These are phyloP conservation scores for Pseudomugil tenellus DNA, from an alignment of 2,797 vertebrate genomes.

Conservation along the genomic window DNA sequence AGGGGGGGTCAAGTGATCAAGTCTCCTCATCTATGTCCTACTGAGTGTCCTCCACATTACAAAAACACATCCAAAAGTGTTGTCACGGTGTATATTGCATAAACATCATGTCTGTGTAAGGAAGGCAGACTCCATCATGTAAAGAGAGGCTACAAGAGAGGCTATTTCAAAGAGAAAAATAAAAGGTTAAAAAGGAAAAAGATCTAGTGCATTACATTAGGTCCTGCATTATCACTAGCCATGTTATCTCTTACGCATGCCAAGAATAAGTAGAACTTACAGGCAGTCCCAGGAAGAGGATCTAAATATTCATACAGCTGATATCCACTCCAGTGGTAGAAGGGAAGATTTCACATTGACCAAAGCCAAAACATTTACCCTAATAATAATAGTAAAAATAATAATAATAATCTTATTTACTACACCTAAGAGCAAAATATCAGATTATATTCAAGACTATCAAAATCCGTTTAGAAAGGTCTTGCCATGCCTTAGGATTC, in stretches of 20 bases:
- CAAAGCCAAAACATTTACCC: constrained; percentile 85
- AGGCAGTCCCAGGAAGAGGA: constrained; percentile 90
- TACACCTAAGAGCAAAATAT: constrained; percentile 82
- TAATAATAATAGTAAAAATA: constrained; percentile 58
- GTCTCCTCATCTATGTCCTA: constrained; percentile 94
- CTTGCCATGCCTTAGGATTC: constrained; percentile 84
- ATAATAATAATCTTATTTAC: constrained; percentile 69
- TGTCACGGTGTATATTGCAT: constrained; percentile 88
- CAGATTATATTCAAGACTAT: constrained; percentile 84
- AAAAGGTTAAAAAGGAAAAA: constrained; percentile 53
- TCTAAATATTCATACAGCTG: constrained; percentile 92
- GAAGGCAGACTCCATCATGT: constrained; percentile 89
- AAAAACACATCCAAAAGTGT: constrained; percentile 83
- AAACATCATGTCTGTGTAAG: constrained; percentile 96
- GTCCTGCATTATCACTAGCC: constrained; percentile 83
- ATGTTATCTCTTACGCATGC: constrained; percentile 90
- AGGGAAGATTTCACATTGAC: constrained; percentile 96
- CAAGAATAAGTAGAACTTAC: constrained; percentile 91
- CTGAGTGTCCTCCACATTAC: constrained; percentile 93
- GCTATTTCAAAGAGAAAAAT: constrained; percentile 74
- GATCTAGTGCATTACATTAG: constrained; percentile 82
- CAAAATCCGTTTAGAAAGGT: constrained; percentile 84
- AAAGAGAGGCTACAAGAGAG: constrained; percentile 80
- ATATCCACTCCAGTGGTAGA: constrained; percentile 95
- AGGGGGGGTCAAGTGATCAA: constrained; percentile 93